Evolutionary conservation across 2,888 invertebrate genomes (phyloP).

Genomic region (Myopa testacea): DNA sequence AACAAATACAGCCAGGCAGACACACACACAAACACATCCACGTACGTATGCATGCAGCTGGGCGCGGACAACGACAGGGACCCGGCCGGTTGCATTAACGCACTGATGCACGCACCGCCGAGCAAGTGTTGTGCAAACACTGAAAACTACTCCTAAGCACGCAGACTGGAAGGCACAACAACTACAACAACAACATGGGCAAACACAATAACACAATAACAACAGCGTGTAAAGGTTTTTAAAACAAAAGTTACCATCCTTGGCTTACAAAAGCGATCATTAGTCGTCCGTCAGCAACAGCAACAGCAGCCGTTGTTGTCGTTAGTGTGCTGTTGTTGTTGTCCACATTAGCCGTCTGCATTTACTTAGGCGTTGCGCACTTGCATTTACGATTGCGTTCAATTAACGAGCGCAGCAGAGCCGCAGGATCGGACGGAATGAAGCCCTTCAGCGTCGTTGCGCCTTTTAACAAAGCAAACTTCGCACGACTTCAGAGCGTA

Average conservation of each 20-base stretch:
- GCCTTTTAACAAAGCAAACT: slow-evolving; percentile 52
- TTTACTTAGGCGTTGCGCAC: slow-evolving; percentile 18
- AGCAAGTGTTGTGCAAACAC: slow-evolving; percentile 37
- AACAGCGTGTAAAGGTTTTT: background rate
- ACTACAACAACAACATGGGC: background rate
- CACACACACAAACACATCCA: too few species aligned
- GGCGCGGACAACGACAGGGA: background rate
- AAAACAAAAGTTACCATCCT: slow-evolving; percentile 12
- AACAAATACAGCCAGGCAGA: background rate
- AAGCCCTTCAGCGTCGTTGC: slow-evolving; percentile 32
- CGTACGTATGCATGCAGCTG: background rate
- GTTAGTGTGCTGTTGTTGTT: slow-evolving; percentile 17
- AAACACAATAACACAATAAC: background rate
- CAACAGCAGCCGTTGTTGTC: background rate
- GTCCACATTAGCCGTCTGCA: slow-evolving; percentile 9
- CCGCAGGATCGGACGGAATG: background rate
- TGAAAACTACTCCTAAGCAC: slow-evolving; percentile 2
- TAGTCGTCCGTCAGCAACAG: slow-evolving; percentile 52
- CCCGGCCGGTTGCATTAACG: slow-evolving; percentile 17
- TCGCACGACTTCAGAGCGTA: background rate
- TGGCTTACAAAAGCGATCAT: slow-evolving; percentile 48
- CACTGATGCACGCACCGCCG: background rate
- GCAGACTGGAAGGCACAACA: background rate
- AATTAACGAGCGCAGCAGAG: slow-evolving; percentile 27
- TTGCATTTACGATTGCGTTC: slow-evolving; percentile 25